Evolutionary conservation across 1,140 invertebrate genomes (phyloP), one percentile per base, ranked within the genome.

Genomic region (Meloidogyne floridensis): DNA sequence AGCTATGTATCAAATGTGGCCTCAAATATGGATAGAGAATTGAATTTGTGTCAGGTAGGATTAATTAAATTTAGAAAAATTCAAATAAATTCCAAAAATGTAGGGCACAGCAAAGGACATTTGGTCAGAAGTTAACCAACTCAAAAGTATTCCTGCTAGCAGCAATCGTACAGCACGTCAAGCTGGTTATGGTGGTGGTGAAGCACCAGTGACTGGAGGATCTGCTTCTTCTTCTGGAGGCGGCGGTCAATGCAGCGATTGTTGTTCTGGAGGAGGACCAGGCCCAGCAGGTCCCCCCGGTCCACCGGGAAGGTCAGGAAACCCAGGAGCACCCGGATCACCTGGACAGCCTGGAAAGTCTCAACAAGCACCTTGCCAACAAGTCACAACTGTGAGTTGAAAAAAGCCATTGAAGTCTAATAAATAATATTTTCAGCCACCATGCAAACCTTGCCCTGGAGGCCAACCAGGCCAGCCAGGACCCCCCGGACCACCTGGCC

Each of bases 91-190:
- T 20, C 20, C 10, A 54, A 54, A 8, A 69, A 47, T 89, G 75
- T 77, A 88, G 88, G 88, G 88, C 59, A 88, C 88, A 47, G 87
- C 87, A 53, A 89, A 87, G 71, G 87, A 89, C 78, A 89, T 89
- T 81, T 89, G 87, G 87, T 82, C 86, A 18, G 87, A 89, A 80
- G 88, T 89, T 13, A 89, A 84, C 77, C 78, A 85, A 15, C 85
- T 89, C 13, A 89, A 89, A 81, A 81, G 75, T 72, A 84, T 88
- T 47, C 88, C 88, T 32, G 86, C 82, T 59, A 78, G 72, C 54
- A 75, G 79, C 42, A 87, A 87, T 74, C 84, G 84, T 77, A 87
- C 87, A 51, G 82, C 85, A 18, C 87, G 87, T 88, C 87, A 87
- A 83, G 84, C 87, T 18, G 86, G 81, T 4, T 73, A 74, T 43